A percentile compares a stretch with the other conserved stretches of the same genome.
These are phyloP conservation scores for Cheilosia urbana DNA, from an alignment of 2,888 invertebrate species.

Conservation along the genomic window DNA sequence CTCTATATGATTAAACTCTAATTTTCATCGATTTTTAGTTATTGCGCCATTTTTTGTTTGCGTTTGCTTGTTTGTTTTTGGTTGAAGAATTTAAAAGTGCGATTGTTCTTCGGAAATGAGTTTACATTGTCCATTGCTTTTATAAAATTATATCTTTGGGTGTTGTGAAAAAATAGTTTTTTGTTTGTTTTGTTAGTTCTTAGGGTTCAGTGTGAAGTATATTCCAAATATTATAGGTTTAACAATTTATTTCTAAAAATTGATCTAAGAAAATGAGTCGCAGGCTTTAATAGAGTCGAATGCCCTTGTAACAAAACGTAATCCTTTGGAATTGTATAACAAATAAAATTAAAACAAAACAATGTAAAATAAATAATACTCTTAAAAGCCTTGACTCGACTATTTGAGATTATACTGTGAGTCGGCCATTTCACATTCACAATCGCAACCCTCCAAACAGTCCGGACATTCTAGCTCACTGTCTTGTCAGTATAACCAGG, in stretches of 20 bases:
- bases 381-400: slow-evolving; percentile 51
- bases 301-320: slow-evolving; percentile 1
- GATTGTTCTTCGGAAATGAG: slow-evolving; percentile 70
- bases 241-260: slow-evolving; percentile 35
- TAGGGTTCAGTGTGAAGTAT: slow-evolving; percentile 52
- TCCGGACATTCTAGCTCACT: slow-evolving; percentile 84
- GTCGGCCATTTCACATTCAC: slow-evolving; percentile 82
- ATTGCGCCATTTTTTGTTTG: slow-evolving; percentile 55
- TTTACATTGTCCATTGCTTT: slow-evolving; percentile 67
- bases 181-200: slow-evolving; percentile 14
- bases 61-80: slow-evolving; percentile 40
- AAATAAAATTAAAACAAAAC: slow-evolving; percentile 19
- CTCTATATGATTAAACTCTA: slow-evolving; percentile 74
- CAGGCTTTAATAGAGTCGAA: slow-evolving; percentile 16
- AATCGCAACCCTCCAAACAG: slow-evolving; percentile 84
- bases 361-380: slow-evolving; percentile 23
- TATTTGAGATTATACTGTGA: slow-evolving; percentile 79
- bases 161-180: slow-evolving; percentile 66
- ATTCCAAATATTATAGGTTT: slow-evolving; percentile 43
- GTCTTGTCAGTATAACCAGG: slow-evolving; percentile 91
- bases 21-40: slow-evolving; percentile 59
- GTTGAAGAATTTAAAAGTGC: slow-evolving; percentile 69
- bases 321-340: slow-evolving; percentile 6
- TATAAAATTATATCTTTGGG: slow-evolving; percentile 66
- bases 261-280: slow-evolving; percentile 12